Evolutionary conservation across 1,140 invertebrate genomes (phyloP), one percentile per base, ranked within the genome.

Genomic region (Camponotus vicinus): DNA sequence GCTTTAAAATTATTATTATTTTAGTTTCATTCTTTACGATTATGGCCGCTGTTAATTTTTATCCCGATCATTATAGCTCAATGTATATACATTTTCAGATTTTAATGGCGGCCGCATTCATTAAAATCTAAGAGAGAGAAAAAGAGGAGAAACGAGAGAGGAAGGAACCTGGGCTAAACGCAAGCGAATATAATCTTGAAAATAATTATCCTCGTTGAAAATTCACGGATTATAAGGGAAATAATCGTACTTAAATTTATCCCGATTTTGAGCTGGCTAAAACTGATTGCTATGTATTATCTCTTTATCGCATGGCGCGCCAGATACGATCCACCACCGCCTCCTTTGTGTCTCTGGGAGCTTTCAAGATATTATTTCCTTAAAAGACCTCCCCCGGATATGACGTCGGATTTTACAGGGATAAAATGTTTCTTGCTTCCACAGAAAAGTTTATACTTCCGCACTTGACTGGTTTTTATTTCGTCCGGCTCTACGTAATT

Each of bases 1-100:
- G 71, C 69, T 89, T 88, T 70, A 80, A 55, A 80, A 69, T 80
- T 40, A 67, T 85, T 59, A 69, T 88, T 67, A 55, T 32, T 55
- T 70, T 76, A 69, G 70, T 64, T 57, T 64, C 21, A 49, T 52
- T 52, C 52, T 79, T 85, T 76, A 71, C 21, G 49, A 52, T 88
- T 80, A 87, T 85, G 32, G 57, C 18, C 15, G 21, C n/a, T 21
- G 82, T 61, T 77, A 86, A 89, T 89, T 89, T 88, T 89, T 82
- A 88, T 71, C 57, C 49, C 76, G 27, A 76, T 88, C 37, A 57
- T 70, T 61, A 79, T 18, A 40, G 3, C 27, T 9, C 18, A 18
- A 32, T 63, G 64, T 86, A 83, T 21, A 34, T 85, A 57, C 37
- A 42, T 79, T 18, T 55, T 37, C 40, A 34, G 45, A 63, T 40